Percentiles rank a stretch among this genome's conserved stretches.
Evolutionary conservation across 2,797 vertebrate species (phyloP).

Genomic region (Hoplostethus mediterraneus): DNA sequence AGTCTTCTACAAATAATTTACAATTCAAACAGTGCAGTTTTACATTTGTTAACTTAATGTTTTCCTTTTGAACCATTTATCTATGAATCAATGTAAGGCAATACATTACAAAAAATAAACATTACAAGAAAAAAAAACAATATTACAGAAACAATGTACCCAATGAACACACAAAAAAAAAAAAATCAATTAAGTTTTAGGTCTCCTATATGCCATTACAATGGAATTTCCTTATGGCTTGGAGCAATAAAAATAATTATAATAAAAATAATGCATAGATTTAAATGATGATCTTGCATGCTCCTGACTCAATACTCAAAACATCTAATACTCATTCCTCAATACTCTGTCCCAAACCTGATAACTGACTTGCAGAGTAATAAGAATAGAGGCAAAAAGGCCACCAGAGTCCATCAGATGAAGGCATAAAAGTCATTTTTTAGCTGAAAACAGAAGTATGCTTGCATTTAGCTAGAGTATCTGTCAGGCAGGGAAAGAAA

Average conservation of each 20-base stretch:
- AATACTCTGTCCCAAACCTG: conserved; percentile 82
- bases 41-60: conserved; percentile 98
- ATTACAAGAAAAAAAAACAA: conserved; percentile 74
- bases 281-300: conserved; percentile 91
- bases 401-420: conserved; percentile 86
- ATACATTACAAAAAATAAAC: conserved; percentile 91
- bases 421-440: conserved; percentile 88
- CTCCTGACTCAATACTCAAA: conserved; percentile 79
- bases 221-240: conserved; percentile 94
- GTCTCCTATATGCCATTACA: conserved; percentile 91
- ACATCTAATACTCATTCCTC: conserved; percentile 83
- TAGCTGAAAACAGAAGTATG: conserved; percentile 77
- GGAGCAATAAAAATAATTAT: conserved; percentile 88
- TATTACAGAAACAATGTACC: conserved; percentile 92
- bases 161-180: conserved; percentile 82
- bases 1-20: conserved; percentile 99
- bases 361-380: conserved; percentile 77
- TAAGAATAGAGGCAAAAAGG: conserved; percentile 85
- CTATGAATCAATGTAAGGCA: conserved; percentile 92
- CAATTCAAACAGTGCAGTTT: conserved; percentile 99
- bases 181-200: conserved; percentile 88
- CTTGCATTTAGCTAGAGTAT: conserved; percentile 64
- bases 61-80: conserved; percentile 91
- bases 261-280: conserved; percentile 95
- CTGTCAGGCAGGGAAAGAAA: conserved; percentile 54